Base-by-base conservation (phyloP, 2,113 vertebrate genomes). In the Dromiciops gliroides region DNA sequence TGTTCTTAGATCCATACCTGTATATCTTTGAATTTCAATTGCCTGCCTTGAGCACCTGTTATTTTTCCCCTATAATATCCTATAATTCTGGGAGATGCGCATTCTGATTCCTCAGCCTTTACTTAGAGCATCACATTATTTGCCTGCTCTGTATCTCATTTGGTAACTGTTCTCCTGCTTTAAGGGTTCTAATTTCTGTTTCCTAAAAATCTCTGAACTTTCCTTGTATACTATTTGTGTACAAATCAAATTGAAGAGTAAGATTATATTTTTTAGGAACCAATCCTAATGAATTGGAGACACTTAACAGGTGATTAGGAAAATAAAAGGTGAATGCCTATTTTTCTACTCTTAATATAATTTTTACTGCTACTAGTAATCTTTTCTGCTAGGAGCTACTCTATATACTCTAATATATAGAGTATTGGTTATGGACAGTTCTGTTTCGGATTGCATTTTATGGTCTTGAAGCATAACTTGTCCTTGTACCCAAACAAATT, bases 81-180 rank as follows among this genome's bases (percentile, higher is more conserved):
- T 83, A 7, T 83, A 44, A 83, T 83, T 44, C n/a, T 83, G n/a
- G 23, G 19, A 83, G 67, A 44, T 83, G 67, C 23, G 2, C 6
- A 22, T 83, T 94, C 22, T 49, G 83, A 16, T 52, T 92, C 47
- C 26, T 50, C 37, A 50, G 89, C 24, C 24, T 52, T 91, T 60
- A 50, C 92, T 47, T 90, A 93, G 50, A 96, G 50, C 47, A 83
- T 94, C n/a, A 19, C 67, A 83, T 83, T 37, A 44, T 14, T 47
- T 95, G 83, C 37, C 88, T 51, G 60, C 7, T 48, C 50, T 51
- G 0, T 26, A 23, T 67, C 53, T 47, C 60, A 10, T 47, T 67
- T 28, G n/a, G 28, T 93, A 51, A 67, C n/a, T 93, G 92, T 50
- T 94, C 92, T 53, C 50, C 50, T 92, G 28, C 23, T n/a, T 96